Evolutionary conservation across 2,888 invertebrate species (phyloP).

Genomic region (Epiblema foenella): DNA sequence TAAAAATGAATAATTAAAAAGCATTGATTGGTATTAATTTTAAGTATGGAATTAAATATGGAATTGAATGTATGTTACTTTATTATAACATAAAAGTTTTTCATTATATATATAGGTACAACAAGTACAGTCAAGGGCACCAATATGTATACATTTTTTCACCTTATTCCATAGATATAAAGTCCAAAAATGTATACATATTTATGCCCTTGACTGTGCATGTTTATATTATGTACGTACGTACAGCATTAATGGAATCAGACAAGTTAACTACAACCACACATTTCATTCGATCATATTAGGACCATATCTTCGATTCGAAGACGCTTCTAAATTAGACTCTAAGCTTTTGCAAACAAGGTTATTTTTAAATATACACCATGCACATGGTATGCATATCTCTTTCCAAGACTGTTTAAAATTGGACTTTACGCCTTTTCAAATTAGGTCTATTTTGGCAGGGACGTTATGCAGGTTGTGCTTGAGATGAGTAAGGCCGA

Average conservation of each 20-base stretch:
- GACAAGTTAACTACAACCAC: neutral
- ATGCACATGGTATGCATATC: too few relatives aligned
- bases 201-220: neutral
- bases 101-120: too few relatives aligned
- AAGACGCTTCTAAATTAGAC: neutral
- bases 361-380: too few relatives aligned
- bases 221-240: neutral
- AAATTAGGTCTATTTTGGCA: neutral
- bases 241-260: neutral
- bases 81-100: too few relatives aligned
- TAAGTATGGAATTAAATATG: too few relatives aligned
- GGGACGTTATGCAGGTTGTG: neutral
- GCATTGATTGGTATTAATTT: too few relatives aligned
- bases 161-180: too few relatives aligned
- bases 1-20: too few relatives aligned
- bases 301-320: neutral
- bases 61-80: too few relatives aligned
- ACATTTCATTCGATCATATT: neutral
- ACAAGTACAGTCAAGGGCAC: too few relatives aligned
- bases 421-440: neutral
- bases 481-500: slow-evolving; percentile 7
- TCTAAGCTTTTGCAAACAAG: neutral
- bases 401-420: neutral
- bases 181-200: too few relatives aligned
- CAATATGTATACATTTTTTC: too few relatives aligned